Evolutionary conservation across 2,888 invertebrate genomes (phyloP).

Genomic region (Drosophila maculinotata): DNA sequence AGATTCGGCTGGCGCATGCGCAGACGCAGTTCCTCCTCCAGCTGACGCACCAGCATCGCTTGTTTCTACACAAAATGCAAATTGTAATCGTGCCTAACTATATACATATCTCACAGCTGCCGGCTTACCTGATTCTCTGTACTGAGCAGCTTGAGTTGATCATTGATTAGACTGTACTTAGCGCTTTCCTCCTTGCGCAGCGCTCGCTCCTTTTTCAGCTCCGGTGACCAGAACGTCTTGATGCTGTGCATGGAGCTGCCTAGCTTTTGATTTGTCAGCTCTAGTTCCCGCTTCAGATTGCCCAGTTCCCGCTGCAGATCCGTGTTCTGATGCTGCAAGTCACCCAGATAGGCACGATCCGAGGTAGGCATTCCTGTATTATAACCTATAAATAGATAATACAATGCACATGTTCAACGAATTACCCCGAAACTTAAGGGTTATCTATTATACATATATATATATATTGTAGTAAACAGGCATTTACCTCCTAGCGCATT

Average conservation of each 20-base stretch:
- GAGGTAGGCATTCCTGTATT: slow-evolving; percentile 85
- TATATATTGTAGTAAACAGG: no score
- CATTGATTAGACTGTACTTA: slow-evolving; percentile 97
- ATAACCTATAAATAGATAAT: slow-evolving; percentile 60
- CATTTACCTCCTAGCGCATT: slow-evolving; percentile 87
- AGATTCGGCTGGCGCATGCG: slow-evolving; percentile 95
- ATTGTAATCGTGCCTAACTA: neutral
- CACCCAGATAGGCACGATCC: slow-evolving; percentile 90
- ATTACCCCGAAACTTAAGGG: no score
- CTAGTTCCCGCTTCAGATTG: slow-evolving; percentile 96
- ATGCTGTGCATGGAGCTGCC: slow-evolving; percentile 99
- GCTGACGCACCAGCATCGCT: slow-evolving; percentile 96
- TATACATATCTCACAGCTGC: neutral
- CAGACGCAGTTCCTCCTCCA: slow-evolving; percentile 95
- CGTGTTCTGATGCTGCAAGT: slow-evolving; percentile 96
- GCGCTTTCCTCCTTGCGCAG: slow-evolving; percentile 98
- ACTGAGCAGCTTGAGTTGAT: slow-evolving; percentile 97
- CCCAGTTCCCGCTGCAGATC: slow-evolving; percentile 97
- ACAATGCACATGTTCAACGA: no score
- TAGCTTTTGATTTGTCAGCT: slow-evolving; percentile 98
- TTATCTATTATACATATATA: neutral
- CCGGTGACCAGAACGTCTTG: slow-evolving; percentile 99
- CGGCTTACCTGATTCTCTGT: slow-evolving; percentile 97
- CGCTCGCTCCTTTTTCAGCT: slow-evolving; percentile 98
- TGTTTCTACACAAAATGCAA: slow-evolving; percentile 89